These are phyloP conservation scores for Tinamus major DNA, from an alignment of 2,797 vertebrate species.

Conservation along the genomic window DNA sequence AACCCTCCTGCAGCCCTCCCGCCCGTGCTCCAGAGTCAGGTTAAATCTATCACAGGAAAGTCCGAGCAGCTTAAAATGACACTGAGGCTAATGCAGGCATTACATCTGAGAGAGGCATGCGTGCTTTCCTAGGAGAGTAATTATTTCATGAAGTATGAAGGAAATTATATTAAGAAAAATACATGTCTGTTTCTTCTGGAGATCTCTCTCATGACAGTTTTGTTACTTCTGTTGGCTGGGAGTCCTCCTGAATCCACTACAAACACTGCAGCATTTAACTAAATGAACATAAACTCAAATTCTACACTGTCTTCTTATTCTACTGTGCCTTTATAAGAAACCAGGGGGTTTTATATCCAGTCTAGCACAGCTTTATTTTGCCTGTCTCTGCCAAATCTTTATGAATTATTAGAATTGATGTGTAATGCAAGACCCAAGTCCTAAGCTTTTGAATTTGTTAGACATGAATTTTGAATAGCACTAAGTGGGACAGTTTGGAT, in stretches of 20 bases:
- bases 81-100: background rate
- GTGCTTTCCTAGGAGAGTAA: background rate
- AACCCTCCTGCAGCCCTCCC: background rate
- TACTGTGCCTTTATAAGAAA: background rate
- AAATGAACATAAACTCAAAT: background rate
- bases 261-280: background rate
- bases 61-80: background rate
- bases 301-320: background rate
- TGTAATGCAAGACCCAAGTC: background rate
- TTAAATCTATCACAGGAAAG: background rate
- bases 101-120: background rate
- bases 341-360: background rate
- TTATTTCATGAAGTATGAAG: background rate
- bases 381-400: background rate
- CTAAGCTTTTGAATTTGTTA: background rate
- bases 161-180: background rate
- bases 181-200: background rate
- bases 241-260: background rate
- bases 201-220: background rate
- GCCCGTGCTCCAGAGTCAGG: background rate
- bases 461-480: background rate
- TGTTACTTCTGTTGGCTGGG: background rate
- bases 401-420: background rate
- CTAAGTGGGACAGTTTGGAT: background rate
- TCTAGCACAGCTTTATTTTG: background rate